These are phyloP conservation scores for Brachyptera putata DNA, from an alignment of 2,888 invertebrate genomes.

Conservation along the genomic window DNA sequence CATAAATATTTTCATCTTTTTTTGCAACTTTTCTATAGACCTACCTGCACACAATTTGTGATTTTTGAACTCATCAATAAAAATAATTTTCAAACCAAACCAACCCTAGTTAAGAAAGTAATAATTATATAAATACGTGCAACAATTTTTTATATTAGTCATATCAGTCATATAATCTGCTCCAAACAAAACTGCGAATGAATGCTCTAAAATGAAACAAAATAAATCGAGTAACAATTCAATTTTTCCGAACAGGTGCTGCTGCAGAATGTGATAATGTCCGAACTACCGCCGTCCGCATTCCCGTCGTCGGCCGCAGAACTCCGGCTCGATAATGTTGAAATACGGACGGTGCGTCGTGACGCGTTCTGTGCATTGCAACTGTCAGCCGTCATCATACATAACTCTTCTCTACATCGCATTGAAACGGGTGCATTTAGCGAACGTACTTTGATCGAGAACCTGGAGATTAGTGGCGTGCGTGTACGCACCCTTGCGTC, in stretches of 20 bases:
- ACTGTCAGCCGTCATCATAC: constrained; percentile 58
- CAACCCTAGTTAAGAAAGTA: no score
- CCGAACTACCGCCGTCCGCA: constrained; percentile 55
- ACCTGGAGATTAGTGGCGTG: constrained; percentile 57
- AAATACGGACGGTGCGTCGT: constrained; percentile 53
- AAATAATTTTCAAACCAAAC: no score
- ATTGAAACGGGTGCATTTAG: constrained; percentile 63
- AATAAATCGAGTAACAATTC: no score
- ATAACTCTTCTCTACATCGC: constrained; percentile 56
- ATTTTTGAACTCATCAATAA: no score
- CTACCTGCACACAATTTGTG: no score
- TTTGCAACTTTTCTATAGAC: no score
- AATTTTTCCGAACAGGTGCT: constrained; percentile 64
- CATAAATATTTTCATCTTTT: no score
- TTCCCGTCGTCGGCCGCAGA: constrained; percentile 63
- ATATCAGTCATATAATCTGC: no score
- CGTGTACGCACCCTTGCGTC: constrained; percentile 53
- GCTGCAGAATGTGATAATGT: constrained; percentile 56
- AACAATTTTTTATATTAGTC: no score
- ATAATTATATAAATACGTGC: no score
- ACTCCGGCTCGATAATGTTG: constrained; percentile 48
- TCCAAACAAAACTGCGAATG: no score
- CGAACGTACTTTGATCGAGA: constrained; percentile 56
- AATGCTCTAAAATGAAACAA: no score
- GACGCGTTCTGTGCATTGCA: constrained; percentile 65